These are phyloP conservation scores for Epinephelus moara DNA, from an alignment of 2,113 vertebrate species.

Conservation along the genomic window DNA sequence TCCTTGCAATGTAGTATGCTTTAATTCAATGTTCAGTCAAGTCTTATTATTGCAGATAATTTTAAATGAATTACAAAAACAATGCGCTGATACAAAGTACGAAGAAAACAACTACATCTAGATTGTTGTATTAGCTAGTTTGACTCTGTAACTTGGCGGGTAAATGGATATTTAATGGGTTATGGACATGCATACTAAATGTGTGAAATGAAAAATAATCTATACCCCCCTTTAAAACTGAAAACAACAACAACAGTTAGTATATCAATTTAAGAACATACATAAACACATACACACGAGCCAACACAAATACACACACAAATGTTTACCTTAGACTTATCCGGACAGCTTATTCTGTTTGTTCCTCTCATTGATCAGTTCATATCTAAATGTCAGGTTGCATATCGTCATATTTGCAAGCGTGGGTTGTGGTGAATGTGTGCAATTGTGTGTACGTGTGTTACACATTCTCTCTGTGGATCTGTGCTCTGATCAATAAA, in stretches of 20 bases:
- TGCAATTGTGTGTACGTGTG: conserved; percentile 12
- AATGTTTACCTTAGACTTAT: conserved; percentile 54
- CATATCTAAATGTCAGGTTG: conserved; percentile 77
- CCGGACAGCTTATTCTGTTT: conserved; percentile 67
- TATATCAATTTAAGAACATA: conserved; percentile 46
- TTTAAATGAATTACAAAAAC: conserved; percentile 3
- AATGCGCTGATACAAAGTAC: neutral
- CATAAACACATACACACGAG: neutral
- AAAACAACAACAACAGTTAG: neutral
- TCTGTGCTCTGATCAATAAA: conserved; percentile 68
- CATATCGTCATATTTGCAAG: conserved; percentile 68
- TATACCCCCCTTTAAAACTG: neutral
- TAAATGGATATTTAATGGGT: conserved; percentile 25
- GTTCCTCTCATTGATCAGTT: conserved; percentile 73
- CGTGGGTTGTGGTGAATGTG: conserved; percentile 11
- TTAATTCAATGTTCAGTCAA: conserved; percentile 10
- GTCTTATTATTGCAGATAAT: neutral
- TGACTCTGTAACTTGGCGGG: neutral
- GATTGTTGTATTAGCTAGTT: neutral
- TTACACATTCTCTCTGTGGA: conserved; percentile 53
- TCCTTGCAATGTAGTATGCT: neutral
- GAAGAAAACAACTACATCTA: neutral
- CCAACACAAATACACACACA: conserved; percentile 3
- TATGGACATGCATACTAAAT: conserved; percentile 24
- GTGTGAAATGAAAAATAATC: neutral